Base-by-base conservation (phyloP, 2,888 invertebrate species). In the Mycogona germanica region DNA sequence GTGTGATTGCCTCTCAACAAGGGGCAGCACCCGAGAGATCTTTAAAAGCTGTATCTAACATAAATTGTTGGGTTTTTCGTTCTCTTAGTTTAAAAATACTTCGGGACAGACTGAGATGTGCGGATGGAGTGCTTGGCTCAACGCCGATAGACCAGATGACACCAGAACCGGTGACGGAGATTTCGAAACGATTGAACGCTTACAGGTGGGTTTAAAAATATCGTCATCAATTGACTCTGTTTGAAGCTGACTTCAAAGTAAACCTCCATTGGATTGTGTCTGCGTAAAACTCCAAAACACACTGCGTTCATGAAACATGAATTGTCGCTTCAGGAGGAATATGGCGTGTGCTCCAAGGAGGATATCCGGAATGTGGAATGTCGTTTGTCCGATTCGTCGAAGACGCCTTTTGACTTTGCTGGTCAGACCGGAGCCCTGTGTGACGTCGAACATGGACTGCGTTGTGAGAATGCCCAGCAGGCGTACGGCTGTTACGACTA, bases 401-500 rank as follows among this genome's bases (percentile, higher is more conserved):
- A 60, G 7, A 58, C 60, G 41, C 50, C 58, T 7, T 64, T 60
- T 50, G 58, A 56, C 3, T 54, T 53, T 3, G 62, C 64, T 6
- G 63, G 64, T 14, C 65, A 67, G 53, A 60, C 61, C 6, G 60
- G 59, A 47, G 62, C 68, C 3, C 56, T 59, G 1, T 68, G 68
- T 54, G 62, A 64, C 50, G 55, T 57, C 1, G 56, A 59, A 4
- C 53, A 57, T 17, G 68, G 68, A 2, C 57, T 68, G 14, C 55
- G 55, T 14, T 68, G 67, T 55, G 47, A 56, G 17, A 63, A 66
- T 5, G 58, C 59, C 2, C 42, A 55, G 14, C 58, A 60, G 19
- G 57, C 58, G 21, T 59, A 58, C 12, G 53, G 57, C 25, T 70
- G 70, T 50, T 60, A 66, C 35, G 70, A 71, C 57, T 71, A 70